Evolutionary conservation across 2,797 vertebrate genomes (phyloP).

Genomic region (Typhlichthys eigenmanni): DNA sequence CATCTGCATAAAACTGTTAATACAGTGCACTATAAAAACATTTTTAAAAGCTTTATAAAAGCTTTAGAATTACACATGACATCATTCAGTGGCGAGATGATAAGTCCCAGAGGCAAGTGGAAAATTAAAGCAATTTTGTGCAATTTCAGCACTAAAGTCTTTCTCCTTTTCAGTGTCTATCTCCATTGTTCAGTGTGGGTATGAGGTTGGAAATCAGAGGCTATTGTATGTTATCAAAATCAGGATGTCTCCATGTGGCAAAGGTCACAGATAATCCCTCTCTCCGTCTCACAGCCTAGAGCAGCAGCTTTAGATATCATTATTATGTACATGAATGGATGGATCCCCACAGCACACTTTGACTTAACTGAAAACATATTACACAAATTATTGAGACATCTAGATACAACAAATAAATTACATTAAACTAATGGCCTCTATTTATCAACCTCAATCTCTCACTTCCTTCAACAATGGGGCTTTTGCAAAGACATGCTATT

Average conservation of each 20-base stretch:
- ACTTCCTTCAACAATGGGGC: conserved; percentile 22
- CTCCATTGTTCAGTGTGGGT: conserved; percentile 36
- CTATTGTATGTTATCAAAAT: conserved; percentile 30
- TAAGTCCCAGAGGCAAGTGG: conserved; percentile 48
- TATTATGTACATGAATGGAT: background rate
- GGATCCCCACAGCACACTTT: background rate
- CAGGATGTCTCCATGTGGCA: conserved; percentile 24
- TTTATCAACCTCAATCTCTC: background rate
- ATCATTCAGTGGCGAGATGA: conserved; percentile 59
- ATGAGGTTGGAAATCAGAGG: conserved; percentile 27
- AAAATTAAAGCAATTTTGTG: conserved; percentile 59
- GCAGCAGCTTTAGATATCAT: conserved; percentile 1
- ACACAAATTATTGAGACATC: too few species aligned
- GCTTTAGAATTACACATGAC: conserved; percentile 61
- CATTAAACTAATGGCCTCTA: too few species aligned
- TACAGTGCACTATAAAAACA: conserved; percentile 29
- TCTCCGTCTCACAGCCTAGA: conserved; percentile 25
- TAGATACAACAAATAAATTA: background rate
- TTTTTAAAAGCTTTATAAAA: conserved; percentile 44
- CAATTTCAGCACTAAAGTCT: conserved; percentile 41
- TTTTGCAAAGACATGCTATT: too few species aligned
- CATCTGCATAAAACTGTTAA: conserved; percentile 44
- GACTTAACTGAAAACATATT: background rate
- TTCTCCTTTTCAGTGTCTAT: conserved; percentile 26
- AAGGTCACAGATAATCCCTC: conserved; percentile 31